Evolutionary conservation across 2,888 invertebrate genomes (phyloP), one percentile per base, ranked within the genome.

Genomic region (Nyleta sp.): DNA sequence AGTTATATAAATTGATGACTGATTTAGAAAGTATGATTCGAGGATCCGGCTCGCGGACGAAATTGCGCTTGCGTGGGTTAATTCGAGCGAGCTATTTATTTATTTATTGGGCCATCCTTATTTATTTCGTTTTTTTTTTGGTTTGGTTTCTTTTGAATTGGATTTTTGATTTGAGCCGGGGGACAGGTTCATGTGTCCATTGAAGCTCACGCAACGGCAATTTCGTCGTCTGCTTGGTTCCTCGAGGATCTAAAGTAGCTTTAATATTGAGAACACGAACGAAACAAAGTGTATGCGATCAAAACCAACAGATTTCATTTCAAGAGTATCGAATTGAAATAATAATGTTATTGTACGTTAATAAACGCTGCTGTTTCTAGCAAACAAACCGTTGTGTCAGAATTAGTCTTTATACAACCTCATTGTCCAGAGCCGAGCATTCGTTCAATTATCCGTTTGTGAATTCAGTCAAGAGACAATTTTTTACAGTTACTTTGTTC

Each of bases 291-390:
- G 80, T 78, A 72, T 72, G 65, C 76, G 78, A 73, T 67, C 60
- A 67, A 71, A 53, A 68, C 10, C 40, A 48, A 78, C 28, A 68
- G 38, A 64, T 67, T 75, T 76, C 75, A 24, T 31, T 33, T 33
- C 10, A 17, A 73, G 11, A 46, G 28, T 46, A 46, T 22, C 13
- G 20, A 40, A 35, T 70, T 62, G 35, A 82, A 82, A 35, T 59
- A 64, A 67, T 67, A 67, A 72, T 67, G 64, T 88, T 87, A 87
- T 81, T 90, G 89, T 90, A 89, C 87, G 84, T 85, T 87, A 90
- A 90, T 90, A 90, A 90, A 90, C 85, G 83, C 87, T 88, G 85
- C 85, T 87, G 83, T 89, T 88, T 86, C 78, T 86, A 85, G 84
- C 87, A 89, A 90, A 89, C 80, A 83, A 85, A 86, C 84, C 83